Percentiles rank a stretch among this genome's conserved stretches.
Evolutionary conservation across 2,888 invertebrate genomes (phyloP).

Genomic region (Sinodicranocentrus sp.): DNA sequence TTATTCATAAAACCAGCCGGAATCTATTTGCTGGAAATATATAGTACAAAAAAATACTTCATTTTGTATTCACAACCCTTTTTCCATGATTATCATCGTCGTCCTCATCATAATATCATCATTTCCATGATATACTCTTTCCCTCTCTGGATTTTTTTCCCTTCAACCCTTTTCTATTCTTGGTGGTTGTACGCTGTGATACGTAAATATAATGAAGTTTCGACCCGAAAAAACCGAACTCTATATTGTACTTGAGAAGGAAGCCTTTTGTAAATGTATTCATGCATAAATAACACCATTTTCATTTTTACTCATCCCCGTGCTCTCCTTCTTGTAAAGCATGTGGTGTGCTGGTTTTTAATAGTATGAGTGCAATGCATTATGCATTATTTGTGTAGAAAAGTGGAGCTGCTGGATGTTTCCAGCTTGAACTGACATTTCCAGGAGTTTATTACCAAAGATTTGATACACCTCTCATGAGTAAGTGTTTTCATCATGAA

Average conservation of each 20-base stretch:
- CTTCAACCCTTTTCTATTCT: slow-evolving; percentile 54
- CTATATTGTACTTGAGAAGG: neutral
- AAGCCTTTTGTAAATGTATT: slow-evolving; percentile 57
- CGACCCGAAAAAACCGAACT: slow-evolving; percentile 33
- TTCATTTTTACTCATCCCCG: slow-evolving; percentile 42
- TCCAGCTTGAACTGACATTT: slow-evolving; percentile 9
- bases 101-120: slow-evolving; percentile 51
- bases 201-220: slow-evolving; percentile 63
- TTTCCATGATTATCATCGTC: slow-evolving; percentile 45
- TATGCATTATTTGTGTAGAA: slow-evolving; percentile 7
- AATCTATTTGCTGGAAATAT: slow-evolving; percentile 60
- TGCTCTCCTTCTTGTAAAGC: neutral
- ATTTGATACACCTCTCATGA: slow-evolving; percentile 30
- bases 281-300: slow-evolving; percentile 69
- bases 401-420: neutral
- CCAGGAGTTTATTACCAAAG: slow-evolving; percentile 4
- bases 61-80: slow-evolving; percentile 53
- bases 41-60: slow-evolving; percentile 38
- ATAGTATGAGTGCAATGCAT: slow-evolving; percentile 1
- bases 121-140: slow-evolving; percentile 52
- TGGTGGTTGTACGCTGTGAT: slow-evolving; percentile 60
- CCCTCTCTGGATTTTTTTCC: slow-evolving; percentile 42
- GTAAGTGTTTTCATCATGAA: slow-evolving; percentile 2
- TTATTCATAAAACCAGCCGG: slow-evolving; percentile 57
- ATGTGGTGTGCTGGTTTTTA: slow-evolving; percentile 6